Evolutionary conservation across 2,888 invertebrate genomes (phyloP).

Genomic region (Diaphora mendica): DNA sequence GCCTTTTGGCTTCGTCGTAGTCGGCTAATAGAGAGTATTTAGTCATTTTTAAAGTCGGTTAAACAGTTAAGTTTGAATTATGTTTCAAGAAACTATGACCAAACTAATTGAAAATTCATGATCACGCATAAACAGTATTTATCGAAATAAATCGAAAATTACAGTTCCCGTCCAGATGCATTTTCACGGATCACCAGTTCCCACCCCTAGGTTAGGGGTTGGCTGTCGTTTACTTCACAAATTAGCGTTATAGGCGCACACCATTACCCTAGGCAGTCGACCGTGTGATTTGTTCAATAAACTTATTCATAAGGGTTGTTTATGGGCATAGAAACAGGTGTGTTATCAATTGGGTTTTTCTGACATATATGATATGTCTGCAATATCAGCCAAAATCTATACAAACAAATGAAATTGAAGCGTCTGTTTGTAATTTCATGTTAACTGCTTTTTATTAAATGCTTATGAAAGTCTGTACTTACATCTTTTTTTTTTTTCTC

Average conservation of each 20-base stretch:
- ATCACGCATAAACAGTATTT: constrained; percentile 3
- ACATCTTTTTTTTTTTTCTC: no score
- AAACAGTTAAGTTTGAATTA: no score
- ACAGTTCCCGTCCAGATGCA: constrained; percentile 31
- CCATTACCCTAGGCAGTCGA: constrained; percentile 7
- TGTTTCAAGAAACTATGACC: background rate
- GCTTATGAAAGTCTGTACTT: no score
- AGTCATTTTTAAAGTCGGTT: no score
- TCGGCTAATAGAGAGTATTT: no score
- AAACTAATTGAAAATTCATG: background rate
- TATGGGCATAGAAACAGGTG: constrained; percentile 20
- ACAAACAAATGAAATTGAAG: no score
- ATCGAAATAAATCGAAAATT: constrained; percentile 22
- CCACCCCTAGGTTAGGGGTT: constrained; percentile 20
- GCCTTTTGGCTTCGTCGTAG: no score
- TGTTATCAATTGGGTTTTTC: background rate
- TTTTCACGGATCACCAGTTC: constrained; percentile 49
- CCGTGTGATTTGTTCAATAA: constrained; percentile 30
- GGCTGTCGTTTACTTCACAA: constrained; percentile 21
- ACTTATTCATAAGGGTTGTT: constrained; percentile 11
- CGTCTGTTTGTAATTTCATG: no score
- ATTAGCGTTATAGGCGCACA: constrained; percentile 23
- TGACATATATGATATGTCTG: background rate
- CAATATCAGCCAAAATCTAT: background rate
- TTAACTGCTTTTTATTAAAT: no score